These are phyloP conservation scores for Parauchenoglanis punctatus DNA, from an alignment of 2,797 vertebrate species.

Conservation along the genomic window DNA sequence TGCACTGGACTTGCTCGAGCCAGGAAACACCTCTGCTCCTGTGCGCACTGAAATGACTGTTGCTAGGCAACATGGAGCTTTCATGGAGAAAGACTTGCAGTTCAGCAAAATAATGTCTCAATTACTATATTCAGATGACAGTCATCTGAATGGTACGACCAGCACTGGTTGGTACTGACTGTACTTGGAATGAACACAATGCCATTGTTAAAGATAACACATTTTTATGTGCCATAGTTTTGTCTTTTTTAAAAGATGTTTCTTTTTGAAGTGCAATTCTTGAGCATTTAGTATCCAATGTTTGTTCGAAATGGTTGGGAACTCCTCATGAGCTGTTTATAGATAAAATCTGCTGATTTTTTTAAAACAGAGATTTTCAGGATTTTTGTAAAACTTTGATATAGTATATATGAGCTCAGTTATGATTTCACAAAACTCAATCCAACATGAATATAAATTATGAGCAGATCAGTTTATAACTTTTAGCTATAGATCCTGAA, in stretches of 20 bases:
- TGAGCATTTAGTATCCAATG: neutral
- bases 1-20: constrained; percentile 63
- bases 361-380: neutral
- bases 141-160: constrained; percentile 37
- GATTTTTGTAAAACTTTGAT: neutral
- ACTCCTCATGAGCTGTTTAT: neutral
- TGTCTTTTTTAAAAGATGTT: neutral
- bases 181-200: constrained; percentile 40
- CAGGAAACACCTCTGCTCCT: constrained; percentile 80
- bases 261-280: constrained; percentile 4
- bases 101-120: constrained; percentile 59
- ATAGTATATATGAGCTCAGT: neutral
- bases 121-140: constrained; percentile 60
- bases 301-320: neutral
- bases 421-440: neutral
- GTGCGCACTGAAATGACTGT: constrained; percentile 73
- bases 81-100: constrained; percentile 65
- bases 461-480: neutral
- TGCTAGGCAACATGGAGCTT: constrained; percentile 79
- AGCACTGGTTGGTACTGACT: constrained; percentile 36
- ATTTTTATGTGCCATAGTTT: neutral
- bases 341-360: neutral
- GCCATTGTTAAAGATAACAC: constrained; percentile 6
- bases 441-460: neutral
- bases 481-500: neutral